Evolutionary conservation across 30 jellyfish, hydroid and myxozoan genomes (phyloP).

Genomic region (Hydractinia symbiolongicarpus): DNA sequence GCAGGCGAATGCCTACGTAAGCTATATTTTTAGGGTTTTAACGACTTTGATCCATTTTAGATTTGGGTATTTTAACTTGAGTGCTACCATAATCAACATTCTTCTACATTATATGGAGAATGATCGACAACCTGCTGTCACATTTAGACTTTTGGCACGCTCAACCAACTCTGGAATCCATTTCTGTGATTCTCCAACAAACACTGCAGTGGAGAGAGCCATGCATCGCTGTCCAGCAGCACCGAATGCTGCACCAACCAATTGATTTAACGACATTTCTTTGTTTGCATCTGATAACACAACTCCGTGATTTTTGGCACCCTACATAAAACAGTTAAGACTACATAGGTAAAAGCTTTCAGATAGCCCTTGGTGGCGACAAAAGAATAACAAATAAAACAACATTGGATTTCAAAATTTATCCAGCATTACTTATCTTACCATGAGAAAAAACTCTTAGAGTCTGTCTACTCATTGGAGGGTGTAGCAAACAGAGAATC

Average conservation of each 20-base stretch:
- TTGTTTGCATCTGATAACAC: constrained; percentile 93
- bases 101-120: not conserved
- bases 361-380: no score
- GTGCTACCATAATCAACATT: not conserved
- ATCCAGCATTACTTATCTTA: no score
- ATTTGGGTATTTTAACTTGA: not conserved
- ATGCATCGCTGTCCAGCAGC: constrained; percentile 97
- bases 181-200: constrained; percentile 89
- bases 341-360: no score
- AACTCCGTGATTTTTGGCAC: constrained; percentile 94
- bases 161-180: constrained; percentile 95
- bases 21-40: no score
- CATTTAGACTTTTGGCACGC: constrained; percentile 66
- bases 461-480: no score
- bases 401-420: no score
- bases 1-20: no score
- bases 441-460: no score
- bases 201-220: constrained; percentile 89
- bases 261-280: constrained; percentile 87
- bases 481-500: no score
- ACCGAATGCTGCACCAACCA: constrained; percentile 96
- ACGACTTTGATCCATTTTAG: not conserved
- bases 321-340: constrained; percentile 27
- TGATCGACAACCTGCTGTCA: constrained; percentile 58
- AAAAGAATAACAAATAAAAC: no score